phyloP scores from a whole-genome alignment of 2,113 vertebrate genomes.

The Phalacrocorax carbo region DNA sequence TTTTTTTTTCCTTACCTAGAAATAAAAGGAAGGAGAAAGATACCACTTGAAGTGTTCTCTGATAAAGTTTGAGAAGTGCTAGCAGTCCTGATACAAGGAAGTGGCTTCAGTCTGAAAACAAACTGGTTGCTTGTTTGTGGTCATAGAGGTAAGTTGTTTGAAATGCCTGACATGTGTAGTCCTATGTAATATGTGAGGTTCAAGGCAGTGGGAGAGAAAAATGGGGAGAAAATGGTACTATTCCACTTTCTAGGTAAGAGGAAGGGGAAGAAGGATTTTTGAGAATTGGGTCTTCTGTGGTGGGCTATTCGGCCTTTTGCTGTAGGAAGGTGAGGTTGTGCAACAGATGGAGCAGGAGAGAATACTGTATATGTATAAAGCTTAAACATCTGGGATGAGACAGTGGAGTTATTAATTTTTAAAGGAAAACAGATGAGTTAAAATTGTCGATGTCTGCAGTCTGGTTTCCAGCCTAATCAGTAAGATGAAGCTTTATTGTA shows the following conservation, averaged over 20 bases:
- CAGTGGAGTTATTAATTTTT: background rate
- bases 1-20: background rate
- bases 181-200: background rate
- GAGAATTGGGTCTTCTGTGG: background rate
- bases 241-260: background rate
- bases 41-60: background rate
- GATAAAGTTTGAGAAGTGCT: background rate
- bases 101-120: background rate
- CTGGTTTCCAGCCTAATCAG: background rate
- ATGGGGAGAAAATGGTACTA: rapidly evolving
- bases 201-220: background rate
- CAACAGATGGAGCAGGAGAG: background rate
- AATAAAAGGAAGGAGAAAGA: constrained; percentile 11
- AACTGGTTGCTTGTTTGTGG: background rate
- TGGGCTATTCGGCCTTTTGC: background rate
- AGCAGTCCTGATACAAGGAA: background rate
- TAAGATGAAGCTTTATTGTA: background rate
- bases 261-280: background rate
- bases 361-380: background rate
- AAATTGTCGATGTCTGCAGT: background rate
- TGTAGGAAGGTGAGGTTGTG: background rate
- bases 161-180: background rate
- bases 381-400: background rate
- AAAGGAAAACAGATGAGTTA: background rate
- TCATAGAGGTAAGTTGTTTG: background rate